Evolutionary conservation across 2,797 vertebrate genomes (phyloP), one percentile per base, ranked within the genome.

Genomic region (Apodemus agrarius): DNA sequence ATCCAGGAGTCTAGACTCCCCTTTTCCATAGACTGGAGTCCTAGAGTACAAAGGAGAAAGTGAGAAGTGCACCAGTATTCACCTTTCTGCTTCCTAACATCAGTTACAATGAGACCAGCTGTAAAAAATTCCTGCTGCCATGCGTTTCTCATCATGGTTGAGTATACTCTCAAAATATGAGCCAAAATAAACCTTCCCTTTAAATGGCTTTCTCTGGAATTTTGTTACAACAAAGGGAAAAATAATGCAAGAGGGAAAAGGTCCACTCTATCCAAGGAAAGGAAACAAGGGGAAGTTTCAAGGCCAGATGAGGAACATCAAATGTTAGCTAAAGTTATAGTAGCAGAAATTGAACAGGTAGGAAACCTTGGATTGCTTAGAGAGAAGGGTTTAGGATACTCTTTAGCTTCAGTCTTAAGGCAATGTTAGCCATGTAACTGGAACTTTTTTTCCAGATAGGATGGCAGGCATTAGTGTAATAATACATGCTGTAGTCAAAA

Each of bases 401-500:
- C 4, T 13, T 40, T 34, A 67, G 12, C 72, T 72, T 96, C 65
- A 83, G 40, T 34, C 7, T 92, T 57, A n/a, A 54, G 24, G 10
- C 84, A 94, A 31, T 84, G 9, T 24, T 24, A 40, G 3, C 43
- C 69, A 7, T 43, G 5, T 69, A 82, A 34, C 24, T 49, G 49
- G 24, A 69, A 83, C 31, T 84, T 52, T 80, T 49, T 31, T 84
- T 37, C 83, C 46, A 93, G 57, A 43, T 22, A 65, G 75, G 29
- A 95, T 93, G 17, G 37, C 19, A 93, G 49, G 89, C 37, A 80
- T 54, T 67, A 69, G 90, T 81, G 8, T 14, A 80, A 94, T 61
- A 65, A 69, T 0, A 22, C 65, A 84, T 9, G n/a, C 84, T 93
- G 26, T 90, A 95, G 89, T 89, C 52, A 75, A 88, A 92, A 84